Base-by-base conservation (phyloP, 1,140 invertebrate genomes). In the Pararge aegeria region DNA sequence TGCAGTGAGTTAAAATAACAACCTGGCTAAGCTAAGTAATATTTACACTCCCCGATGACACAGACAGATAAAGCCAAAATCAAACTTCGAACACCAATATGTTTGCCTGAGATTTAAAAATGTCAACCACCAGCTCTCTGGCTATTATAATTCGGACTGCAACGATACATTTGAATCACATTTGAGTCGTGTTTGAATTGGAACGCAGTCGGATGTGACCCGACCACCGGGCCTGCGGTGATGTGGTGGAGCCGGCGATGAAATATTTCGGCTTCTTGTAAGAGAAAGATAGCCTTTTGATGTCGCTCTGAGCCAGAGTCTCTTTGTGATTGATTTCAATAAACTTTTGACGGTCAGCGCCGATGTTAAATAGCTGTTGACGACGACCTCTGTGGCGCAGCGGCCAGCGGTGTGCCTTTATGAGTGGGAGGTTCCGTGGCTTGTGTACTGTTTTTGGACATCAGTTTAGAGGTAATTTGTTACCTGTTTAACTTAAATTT, bases 131-230 rank as follows among this genome's bases (percentile, higher is more conserved):
- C 7, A 4, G 24, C 24, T 24, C 24, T 87, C 86, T 85, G 87
- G 85, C 89, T 90, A 83, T 87, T 80, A 80, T 87, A 85, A 87
- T 76, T 86, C 75, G 75, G 84, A 86, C 83, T 80, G 72, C 38
- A 77, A 80, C 83, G 75, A 84, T 85, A 87, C 87, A 78, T 34
- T 34, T 34, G 30, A 34, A 34, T 34, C 30, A 12, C 30, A 34
- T 34, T 34, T n/a, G 30, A 34, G 10, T 12, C 30, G 10, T 88
- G 78, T 88, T 80, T 81, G 75, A 86, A 79, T 83, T 75, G 73
- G 67, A 67, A 74, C 97, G 65, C 63, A 64, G 61, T 62, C 62
- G 62, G 49, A 66, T 38, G 53, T 61, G 59, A 56, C 30, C 58
- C 65, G 70, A 73, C 68, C 70, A 78, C 75, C 72, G 50, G 62